Percentiles rank a stretch among this genome's conserved stretches.
Evolutionary conservation across 2,888 invertebrate genomes (phyloP).

Genomic region (Cerceris ruficornis): DNA sequence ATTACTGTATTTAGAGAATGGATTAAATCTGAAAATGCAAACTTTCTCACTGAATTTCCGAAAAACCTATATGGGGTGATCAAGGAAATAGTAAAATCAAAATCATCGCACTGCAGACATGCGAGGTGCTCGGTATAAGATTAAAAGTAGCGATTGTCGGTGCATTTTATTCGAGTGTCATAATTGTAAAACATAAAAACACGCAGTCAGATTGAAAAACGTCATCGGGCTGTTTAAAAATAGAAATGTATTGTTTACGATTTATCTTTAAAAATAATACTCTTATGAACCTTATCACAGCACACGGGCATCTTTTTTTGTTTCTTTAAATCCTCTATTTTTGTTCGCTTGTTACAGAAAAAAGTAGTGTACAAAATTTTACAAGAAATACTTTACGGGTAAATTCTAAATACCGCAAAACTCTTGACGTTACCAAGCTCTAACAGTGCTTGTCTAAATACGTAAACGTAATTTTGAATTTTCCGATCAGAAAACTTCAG

Average conservation of each 20-base stretch:
- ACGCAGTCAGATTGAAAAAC: not conserved
- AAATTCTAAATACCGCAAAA: not conserved
- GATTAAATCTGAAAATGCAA: not conserved
- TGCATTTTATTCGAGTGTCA: no score
- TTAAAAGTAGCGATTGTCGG: not conserved
- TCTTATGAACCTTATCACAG: not conserved
- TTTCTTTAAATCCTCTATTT: not conserved
- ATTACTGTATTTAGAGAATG: no score
- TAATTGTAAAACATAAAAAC: not conserved
- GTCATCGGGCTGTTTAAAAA: conserved; percentile 11
- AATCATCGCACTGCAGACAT: not conserved
- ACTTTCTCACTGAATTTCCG: not conserved
- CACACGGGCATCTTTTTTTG: not conserved
- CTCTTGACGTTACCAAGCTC: no score
- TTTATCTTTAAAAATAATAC: not conserved
- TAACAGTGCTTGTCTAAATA: no score
- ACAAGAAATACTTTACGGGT: not conserved
- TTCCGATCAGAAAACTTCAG: not conserved
- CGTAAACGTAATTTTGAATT: not conserved
- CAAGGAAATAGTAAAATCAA: not conserved
- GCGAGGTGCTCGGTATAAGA: not conserved
- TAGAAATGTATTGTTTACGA: not conserved
- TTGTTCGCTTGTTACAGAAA: not conserved
- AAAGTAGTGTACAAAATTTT: not conserved
- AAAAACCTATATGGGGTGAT: not conserved